A percentile compares a stretch with the other conserved stretches of the same genome.
These are phyloP conservation scores for Anguilla japonica DNA, from an alignment of 2,113 vertebrate genomes.

Conservation along the genomic window DNA sequence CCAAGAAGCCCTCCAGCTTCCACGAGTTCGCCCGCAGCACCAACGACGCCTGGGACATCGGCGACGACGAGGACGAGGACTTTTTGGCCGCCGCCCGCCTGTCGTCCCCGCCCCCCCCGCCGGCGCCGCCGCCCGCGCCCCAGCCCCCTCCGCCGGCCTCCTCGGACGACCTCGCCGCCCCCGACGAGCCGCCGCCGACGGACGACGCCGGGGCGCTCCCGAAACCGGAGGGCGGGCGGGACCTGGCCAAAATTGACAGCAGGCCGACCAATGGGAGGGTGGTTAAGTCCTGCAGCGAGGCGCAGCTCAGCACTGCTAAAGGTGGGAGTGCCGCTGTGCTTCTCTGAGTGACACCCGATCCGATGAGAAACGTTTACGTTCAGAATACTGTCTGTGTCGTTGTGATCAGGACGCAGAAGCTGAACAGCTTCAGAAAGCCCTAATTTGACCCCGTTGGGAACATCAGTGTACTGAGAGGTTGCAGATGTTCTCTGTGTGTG, in stretches of 20 bases:
- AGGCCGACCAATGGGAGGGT: conserved; percentile 74
- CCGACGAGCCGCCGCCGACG: conserved; percentile 64
- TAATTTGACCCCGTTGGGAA: neutral
- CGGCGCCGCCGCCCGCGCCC: conserved; percentile 62
- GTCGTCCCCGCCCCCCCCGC: conserved; percentile 31
- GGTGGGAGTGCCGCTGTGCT: conserved; percentile 64
- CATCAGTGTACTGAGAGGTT: neutral
- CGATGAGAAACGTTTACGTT: neutral
- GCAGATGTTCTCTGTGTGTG: neutral
- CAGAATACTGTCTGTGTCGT: neutral
- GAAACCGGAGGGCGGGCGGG: conserved; percentile 63
- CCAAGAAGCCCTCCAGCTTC: conserved; percentile 89
- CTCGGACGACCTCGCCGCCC: conserved; percentile 68
- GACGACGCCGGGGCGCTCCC: conserved; percentile 61
- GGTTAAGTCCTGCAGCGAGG: conserved; percentile 83
- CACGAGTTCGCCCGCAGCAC: conserved; percentile 92
- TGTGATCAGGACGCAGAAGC: neutral
- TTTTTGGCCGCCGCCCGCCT: conserved; percentile 42
- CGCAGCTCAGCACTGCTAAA: conserved; percentile 77
- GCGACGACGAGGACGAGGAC: conserved; percentile 84
- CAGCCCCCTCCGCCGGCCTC: conserved; percentile 62
- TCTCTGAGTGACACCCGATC: neutral
- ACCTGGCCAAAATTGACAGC: conserved; percentile 57
- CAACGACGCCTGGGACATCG: conserved; percentile 94
- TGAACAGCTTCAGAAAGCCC: neutral